Percentiles rank a stretch among this genome's conserved stretches.
phyloP scores from a whole-genome alignment of 2,113 vertebrate species.

The Zapornia atra region DNA sequence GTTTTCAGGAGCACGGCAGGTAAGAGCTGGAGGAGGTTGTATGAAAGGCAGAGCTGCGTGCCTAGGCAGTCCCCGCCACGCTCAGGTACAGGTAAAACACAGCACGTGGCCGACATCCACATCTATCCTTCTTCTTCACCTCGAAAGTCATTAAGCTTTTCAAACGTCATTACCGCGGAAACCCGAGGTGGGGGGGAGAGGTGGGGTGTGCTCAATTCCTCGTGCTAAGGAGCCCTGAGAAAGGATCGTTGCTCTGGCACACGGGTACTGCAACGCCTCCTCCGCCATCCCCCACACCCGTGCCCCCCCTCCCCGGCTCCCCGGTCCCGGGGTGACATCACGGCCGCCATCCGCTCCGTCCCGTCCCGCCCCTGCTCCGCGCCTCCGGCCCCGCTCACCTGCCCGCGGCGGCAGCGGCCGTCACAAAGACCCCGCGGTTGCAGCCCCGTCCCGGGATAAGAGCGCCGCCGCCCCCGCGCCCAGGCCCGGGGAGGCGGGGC shows the following conservation, averaged over 20 bases:
- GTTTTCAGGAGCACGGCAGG: fast-evolving
- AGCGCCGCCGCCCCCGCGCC: not conserved
- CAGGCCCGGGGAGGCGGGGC: not conserved
- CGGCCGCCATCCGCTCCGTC: too few relatives aligned
- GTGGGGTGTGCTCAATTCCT: fast-evolving
- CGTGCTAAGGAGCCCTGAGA: fast-evolving
- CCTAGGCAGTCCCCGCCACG: fast-evolving
- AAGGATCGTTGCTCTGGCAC: fast-evolving
- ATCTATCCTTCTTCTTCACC: not conserved
- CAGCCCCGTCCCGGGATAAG: not conserved
- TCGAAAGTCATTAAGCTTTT: not conserved
- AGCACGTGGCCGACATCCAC: not conserved
- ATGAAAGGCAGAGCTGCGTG: not conserved
- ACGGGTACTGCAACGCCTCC: too few relatives aligned
- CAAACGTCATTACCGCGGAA: fast-evolving
- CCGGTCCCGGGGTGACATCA: not conserved
- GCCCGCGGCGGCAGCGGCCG: not conserved
- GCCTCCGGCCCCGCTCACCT: not conserved
- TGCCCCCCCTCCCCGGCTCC: too few relatives aligned
- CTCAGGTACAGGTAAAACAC: fast-evolving
- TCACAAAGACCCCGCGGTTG: fast-evolving
- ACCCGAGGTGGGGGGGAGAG: too few relatives aligned
- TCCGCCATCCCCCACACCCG: not conserved
- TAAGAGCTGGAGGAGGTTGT: too few relatives aligned
- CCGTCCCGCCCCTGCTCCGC: too few relatives aligned